Conservation (phyloP, 2,797 vertebrate species). For the Cottoperca gobio region DNA sequence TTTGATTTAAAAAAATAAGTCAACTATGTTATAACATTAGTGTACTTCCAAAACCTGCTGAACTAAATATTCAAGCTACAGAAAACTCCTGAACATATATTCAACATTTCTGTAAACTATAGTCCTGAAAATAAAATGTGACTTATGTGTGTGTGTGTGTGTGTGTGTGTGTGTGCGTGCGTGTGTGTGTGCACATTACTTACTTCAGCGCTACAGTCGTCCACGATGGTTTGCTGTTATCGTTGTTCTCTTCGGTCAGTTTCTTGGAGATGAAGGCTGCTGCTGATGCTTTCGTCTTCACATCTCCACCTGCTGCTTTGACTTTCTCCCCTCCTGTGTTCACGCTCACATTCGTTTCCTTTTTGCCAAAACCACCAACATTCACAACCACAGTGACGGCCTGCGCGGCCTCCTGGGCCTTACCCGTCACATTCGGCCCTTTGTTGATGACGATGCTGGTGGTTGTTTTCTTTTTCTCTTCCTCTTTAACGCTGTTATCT, state of each 20-base stretch:
- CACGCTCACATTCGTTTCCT: neutral
- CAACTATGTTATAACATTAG: too few relatives aligned
- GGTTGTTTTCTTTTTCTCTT: conserved; percentile 39
- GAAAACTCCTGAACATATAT: too few relatives aligned
- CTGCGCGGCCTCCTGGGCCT: conserved; percentile 42
- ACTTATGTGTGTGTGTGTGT: too few relatives aligned
- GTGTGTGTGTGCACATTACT: conserved; percentile 18
- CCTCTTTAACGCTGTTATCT: accelerated
- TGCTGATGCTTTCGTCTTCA: conserved; percentile 59
- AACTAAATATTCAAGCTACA: too few relatives aligned
- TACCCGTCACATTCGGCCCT: conserved; percentile 8
- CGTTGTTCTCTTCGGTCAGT: conserved; percentile 72
- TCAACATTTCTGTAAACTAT: too few relatives aligned
- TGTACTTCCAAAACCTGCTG: too few relatives aligned
- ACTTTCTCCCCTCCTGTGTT: neutral
- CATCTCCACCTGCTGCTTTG: conserved; percentile 10
- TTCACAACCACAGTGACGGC: conserved; percentile 49
- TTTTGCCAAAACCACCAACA: conserved; percentile 65
- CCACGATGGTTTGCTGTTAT: conserved; percentile 59
- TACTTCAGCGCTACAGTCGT: conserved; percentile 46
- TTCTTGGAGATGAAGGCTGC: conserved; percentile 82
- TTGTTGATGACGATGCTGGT: conserved; percentile 37
- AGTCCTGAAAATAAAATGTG: too few relatives aligned
- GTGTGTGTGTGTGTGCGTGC: too few relatives aligned
- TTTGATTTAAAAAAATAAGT: too few relatives aligned